These are phyloP conservation scores for Lymantria dispar DNA, from an alignment of 2,888 invertebrate genomes.

Conservation along the genomic window DNA sequence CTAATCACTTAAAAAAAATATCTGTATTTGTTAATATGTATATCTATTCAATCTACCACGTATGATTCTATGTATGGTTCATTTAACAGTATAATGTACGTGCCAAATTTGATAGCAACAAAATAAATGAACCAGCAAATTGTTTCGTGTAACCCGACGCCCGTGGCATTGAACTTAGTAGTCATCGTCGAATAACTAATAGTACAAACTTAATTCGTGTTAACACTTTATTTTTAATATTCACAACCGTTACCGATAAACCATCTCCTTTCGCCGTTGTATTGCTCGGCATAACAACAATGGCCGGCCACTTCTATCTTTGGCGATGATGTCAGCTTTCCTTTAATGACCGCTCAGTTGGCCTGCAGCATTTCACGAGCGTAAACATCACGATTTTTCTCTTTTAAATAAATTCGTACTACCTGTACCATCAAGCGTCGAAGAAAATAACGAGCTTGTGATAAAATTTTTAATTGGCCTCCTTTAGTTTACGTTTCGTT, in stretches of 20 bases:
- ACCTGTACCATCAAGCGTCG: conserved; percentile 29
- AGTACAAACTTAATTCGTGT: conserved; percentile 45
- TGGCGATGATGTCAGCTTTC: conserved; percentile 78
- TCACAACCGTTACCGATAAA: conserved; percentile 59
- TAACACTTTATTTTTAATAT: conserved; percentile 57
- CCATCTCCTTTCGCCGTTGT: conserved; percentile 63
- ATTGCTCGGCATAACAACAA: conserved; percentile 64
- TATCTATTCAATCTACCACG: too few relatives aligned
- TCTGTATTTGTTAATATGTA: too few relatives aligned
- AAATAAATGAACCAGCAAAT: conserved; percentile 57
- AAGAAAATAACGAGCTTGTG: conserved; percentile 29
- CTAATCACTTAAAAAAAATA: too few relatives aligned
- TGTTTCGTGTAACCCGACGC: conserved; percentile 55
- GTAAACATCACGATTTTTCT: conserved; percentile 45
- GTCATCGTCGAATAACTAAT: conserved; percentile 18
- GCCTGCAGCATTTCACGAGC: conserved; percentile 64
- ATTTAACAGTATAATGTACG: conserved; percentile 23
- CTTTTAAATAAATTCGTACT: conserved; percentile 41
- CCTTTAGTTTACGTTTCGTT: conserved; percentile 32
- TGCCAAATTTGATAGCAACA: conserved; percentile 59
- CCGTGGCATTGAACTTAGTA: conserved; percentile 72
- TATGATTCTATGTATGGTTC: too few relatives aligned
- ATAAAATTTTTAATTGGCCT: conserved; percentile 33
- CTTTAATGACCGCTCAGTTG: conserved; percentile 58
- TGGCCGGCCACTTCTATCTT: conserved; percentile 53